phyloP scores from a whole-genome alignment of 64 coral and sea anemone genomes.

The Montipora sp. region DNA sequence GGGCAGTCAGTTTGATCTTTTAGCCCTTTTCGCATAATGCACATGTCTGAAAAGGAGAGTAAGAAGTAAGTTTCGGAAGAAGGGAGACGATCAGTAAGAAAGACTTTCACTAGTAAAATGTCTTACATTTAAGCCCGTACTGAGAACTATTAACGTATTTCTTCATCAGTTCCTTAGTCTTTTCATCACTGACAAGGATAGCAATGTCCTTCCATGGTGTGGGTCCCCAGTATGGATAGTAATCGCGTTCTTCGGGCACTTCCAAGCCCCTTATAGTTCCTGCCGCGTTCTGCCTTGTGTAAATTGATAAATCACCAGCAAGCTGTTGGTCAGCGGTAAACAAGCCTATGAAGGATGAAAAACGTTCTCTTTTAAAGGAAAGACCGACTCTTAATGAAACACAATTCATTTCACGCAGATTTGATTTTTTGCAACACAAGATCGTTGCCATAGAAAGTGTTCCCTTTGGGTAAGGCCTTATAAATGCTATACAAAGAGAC shows the following conservation, averaged over 20 bases:
- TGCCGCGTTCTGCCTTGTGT: constrained; percentile 63
- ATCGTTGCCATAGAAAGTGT: background rate
- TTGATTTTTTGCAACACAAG: constrained; percentile 4
- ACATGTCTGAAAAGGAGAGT: background rate
- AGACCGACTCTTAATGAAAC: background rate
- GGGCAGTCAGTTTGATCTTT: background rate
- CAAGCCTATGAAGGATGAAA: background rate
- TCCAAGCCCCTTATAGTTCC: constrained; percentile 53
- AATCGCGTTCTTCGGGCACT: constrained; percentile 36
- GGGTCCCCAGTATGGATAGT: too few relatives aligned
- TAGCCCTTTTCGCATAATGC: background rate
- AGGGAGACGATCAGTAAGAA: background rate
- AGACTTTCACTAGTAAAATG: background rate
- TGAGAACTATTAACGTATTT: background rate
- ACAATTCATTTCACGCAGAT: constrained; percentile 8
- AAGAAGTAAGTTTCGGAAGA: background rate
- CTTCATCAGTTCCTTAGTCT: constrained; percentile 3
- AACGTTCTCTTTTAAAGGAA: background rate
- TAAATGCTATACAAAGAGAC: background rate
- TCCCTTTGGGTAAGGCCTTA: constrained; percentile 10
- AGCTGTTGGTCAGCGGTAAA: constrained; percentile 46
- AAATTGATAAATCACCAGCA: constrained; percentile 43
- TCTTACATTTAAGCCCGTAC: background rate
- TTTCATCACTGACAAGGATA: background rate
- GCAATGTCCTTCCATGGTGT: background rate